Evolutionary conservation across 2,797 vertebrate genomes (phyloP), one percentile per base, ranked within the genome.

Genomic region (Anolis apletophallus): DNA sequence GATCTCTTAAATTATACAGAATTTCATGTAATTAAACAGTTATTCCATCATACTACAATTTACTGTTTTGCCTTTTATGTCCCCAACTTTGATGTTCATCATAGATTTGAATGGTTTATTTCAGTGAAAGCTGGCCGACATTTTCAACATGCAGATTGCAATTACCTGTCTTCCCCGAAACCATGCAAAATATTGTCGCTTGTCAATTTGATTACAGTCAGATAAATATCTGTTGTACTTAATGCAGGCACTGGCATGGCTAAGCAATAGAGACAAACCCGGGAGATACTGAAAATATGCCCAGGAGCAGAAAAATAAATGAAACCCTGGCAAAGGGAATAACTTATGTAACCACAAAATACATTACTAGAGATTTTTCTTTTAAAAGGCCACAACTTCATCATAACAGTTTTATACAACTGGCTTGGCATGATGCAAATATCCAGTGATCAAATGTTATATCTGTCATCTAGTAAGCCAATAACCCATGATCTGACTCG

Each of bases 11-110:
- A 97, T 97, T 96, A 95, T 96, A 96, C 97, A 93, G 96, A 96
- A 97, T 96, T 97, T 97, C 77, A 88, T 91, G 92, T 96, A 96
- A 96, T 97, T 96, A 97, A 97, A 95, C 94, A 96, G 92, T 94
- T 96, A 95, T 96, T 97, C 97, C 95, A 95, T 96, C 88, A 86
- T 91, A 84, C 96, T 97, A 90, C 96, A 96, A 96, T 97, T 96
- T 97, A 92, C 95, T 73, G 89, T 93, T 95, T 94, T 96, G 89
- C 92, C 95, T 87, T 92, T 90, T 94, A 82, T 95, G 94, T 92
- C 95, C 95, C 92, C 95, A 96, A 93, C 96, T 96, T 96, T 93
- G 95, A 95, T 94, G 92, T 95, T 95, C 88, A 78, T 93, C 92
- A 61, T 91, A 85, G 93, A 95, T 90, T 92, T 0, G 77, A 91